Evolutionary conservation across 1,140 invertebrate genomes (phyloP).

Genomic region (Doryteuthis pealeii): DNA sequence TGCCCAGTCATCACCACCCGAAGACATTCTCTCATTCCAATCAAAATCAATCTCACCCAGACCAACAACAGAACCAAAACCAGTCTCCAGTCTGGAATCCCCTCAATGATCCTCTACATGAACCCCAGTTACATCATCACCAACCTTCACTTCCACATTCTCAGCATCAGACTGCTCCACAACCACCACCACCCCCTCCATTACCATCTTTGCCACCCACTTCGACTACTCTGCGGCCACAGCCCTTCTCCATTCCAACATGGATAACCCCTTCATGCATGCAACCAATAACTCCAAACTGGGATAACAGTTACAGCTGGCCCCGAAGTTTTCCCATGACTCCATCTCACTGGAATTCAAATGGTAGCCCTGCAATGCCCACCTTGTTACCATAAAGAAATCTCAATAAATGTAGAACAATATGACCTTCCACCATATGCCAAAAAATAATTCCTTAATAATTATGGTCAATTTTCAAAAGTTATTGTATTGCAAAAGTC

Average conservation of each 20-base stretch:
- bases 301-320: slow-evolving; percentile 5
- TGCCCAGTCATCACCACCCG: neutral
- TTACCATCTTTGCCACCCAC: neutral
- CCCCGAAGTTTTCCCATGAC: neutral
- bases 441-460: no score
- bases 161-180: neutral
- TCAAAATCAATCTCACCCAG: neutral
- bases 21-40: neutral
- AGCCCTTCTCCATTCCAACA: neutral
- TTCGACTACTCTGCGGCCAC: neutral
- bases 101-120: neutral
- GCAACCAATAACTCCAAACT: neutral
- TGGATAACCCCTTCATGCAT: neutral
- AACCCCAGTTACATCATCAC: neutral
- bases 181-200: neutral
- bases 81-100: neutral
- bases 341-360: neutral
- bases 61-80: neutral
- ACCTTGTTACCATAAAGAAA: neutral
- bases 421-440: no score
- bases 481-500: no score
- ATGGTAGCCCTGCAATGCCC: neutral
- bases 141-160: neutral
- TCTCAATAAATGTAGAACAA: no score
- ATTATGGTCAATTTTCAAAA: no score